These are phyloP conservation scores for Glaucomys volans DNA, from an alignment of 2,113 vertebrate genomes.

Conservation along the genomic window DNA sequence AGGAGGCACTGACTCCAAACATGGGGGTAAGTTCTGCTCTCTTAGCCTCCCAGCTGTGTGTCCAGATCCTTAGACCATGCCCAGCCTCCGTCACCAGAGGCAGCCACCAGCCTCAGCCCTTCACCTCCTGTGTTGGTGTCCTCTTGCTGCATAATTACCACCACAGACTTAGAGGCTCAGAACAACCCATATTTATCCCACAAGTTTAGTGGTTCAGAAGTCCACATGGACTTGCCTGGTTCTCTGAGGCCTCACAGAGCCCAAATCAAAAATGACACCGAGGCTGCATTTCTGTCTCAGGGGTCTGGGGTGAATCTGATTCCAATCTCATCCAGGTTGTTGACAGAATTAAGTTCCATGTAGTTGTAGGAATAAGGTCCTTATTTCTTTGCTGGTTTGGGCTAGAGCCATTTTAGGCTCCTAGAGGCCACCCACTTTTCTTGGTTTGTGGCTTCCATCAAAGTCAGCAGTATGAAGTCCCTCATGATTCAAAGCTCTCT, in stretches of 20 bases:
- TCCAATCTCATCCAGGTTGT: not conserved
- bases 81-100: not conserved
- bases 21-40: not conserved
- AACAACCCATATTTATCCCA: not conserved
- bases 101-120: not conserved
- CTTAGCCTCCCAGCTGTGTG: not conserved
- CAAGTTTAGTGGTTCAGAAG: not conserved
- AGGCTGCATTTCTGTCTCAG: not conserved
- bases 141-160: not conserved
- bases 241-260: no score
- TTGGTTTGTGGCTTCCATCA: no score
- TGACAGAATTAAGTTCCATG: not conserved
- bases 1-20: not conserved
- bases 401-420: not conserved
- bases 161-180: not conserved
- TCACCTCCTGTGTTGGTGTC: not conserved
- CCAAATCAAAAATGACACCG: not conserved
- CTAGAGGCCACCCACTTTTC: not conserved
- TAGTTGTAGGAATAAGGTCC: not conserved
- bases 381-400: not conserved
- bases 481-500: not conserved
- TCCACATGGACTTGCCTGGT: rapidly evolving
- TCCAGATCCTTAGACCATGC: rapidly evolving
- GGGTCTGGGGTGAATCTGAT: not conserved
- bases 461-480: not conserved